phyloP scores from a whole-genome alignment of 1,140 invertebrate species.

The Colletes latitarsis region DNA sequence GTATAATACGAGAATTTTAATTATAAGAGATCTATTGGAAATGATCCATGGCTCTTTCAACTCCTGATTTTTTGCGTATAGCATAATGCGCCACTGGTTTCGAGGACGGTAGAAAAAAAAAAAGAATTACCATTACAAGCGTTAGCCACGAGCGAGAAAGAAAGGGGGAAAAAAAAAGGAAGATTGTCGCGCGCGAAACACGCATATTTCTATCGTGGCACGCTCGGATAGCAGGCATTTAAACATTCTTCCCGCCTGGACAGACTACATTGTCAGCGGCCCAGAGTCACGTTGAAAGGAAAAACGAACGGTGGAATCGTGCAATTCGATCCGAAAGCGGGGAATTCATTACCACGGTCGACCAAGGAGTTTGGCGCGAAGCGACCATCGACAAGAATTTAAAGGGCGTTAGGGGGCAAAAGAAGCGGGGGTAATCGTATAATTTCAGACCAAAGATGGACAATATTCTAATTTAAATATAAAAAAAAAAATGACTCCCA shows the following conservation, averaged over 20 bases:
- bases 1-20: too few species aligned
- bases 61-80: too few species aligned
- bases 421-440: too few species aligned
- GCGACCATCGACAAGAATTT: constrained; percentile 14
- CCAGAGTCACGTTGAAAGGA: constrained; percentile 6
- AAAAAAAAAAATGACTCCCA: too few species aligned
- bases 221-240: background rate
- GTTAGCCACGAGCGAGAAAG: too few species aligned
- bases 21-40: too few species aligned
- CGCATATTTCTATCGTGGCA: background rate
- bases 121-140: constrained; percentile 1
- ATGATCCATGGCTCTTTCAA: too few species aligned
- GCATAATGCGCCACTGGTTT: too few species aligned
- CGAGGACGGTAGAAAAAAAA: background rate
- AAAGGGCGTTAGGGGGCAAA: too few species aligned
- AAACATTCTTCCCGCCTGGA: background rate
- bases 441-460: too few species aligned
- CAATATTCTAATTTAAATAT: too few species aligned
- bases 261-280: constrained; percentile 32
- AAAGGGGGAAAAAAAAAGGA: too few species aligned
- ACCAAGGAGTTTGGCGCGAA: constrained; percentile 24
- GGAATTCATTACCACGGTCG: constrained; percentile 48
- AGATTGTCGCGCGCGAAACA: background rate
- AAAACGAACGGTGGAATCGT: constrained; percentile 14
- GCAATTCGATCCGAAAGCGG: constrained; percentile 51